Percentiles rank a stretch among this genome's conserved stretches.
These are phyloP conservation scores for Phyllostomus discolor DNA, from an alignment of 2,113 vertebrate species.

Conservation along the genomic window DNA sequence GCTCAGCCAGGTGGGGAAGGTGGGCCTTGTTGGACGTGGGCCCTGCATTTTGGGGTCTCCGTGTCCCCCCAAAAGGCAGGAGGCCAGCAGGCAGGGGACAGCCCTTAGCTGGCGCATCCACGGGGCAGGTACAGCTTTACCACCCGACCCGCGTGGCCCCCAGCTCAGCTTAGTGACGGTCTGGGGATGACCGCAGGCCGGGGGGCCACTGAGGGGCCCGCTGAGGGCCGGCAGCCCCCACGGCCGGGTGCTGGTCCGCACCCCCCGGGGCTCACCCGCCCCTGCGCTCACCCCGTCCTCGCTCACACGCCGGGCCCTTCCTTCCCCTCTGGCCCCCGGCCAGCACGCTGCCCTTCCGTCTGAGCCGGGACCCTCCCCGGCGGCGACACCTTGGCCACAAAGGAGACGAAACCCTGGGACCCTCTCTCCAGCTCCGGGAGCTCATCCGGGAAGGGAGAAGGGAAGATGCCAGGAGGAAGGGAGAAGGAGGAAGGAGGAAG, in stretches of 20 bases:
- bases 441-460: background rate
- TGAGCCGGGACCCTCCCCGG: background rate
- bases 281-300: rapidly evolving
- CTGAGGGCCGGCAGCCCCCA: rapidly evolving
- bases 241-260: background rate
- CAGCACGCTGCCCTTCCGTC: background rate
- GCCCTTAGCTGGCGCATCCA: background rate
- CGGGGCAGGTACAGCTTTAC: background rate
- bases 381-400: background rate
- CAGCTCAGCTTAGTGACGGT: rapidly evolving
- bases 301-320: background rate
- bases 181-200: background rate
- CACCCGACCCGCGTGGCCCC: rapidly evolving
- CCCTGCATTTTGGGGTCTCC: background rate
- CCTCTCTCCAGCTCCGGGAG: rapidly evolving
- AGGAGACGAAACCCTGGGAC: background rate
- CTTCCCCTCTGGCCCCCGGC: background rate
- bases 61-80: background rate
- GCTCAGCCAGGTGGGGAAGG: rapidly evolving
- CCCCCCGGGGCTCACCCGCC: too few species aligned
- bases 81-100: background rate
- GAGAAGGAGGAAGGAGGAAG: background rate
- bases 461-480: background rate
- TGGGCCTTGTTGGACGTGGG: background rate
- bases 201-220: too few species aligned